Evolutionary conservation across 2,797 vertebrate species (phyloP), one percentile per base, ranked within the genome.

Genomic region (Galagoides demidoff): DNA sequence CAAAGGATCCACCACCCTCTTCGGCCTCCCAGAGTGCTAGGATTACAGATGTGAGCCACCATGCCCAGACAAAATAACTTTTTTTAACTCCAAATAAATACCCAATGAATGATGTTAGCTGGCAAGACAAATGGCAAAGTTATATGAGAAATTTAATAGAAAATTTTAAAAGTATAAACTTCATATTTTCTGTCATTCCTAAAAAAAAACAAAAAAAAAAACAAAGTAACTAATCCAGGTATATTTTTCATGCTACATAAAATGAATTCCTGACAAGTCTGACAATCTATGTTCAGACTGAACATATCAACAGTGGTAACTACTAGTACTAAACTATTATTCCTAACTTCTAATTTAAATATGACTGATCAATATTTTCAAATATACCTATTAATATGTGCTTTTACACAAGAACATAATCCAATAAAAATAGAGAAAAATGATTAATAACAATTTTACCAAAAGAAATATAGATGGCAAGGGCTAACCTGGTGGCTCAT

Each of bases 291-390:
- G 52, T 10, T 89, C 29, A 66, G 37, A 66, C 61, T 92, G 66
- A 95, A 55, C 70, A 77, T 23, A 70, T 71, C 74, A 77, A 77
- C 0, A 74, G 68, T 31, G 71, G 37, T 5, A 22, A 83, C 22
- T 83, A 66, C 63, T 68, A 39, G 25, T 34, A 64, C 9, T 20
- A 86, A 76, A 77, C 8, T 14, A 66, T 0, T 77, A 22, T 39
- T 94, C 34, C 83, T 68, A 68, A 85, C 57, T 89, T 91, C 59
- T 79, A 39, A 93, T 7, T 79, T 84, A 66, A 84, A 84, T 57
- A 95, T 79, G 68, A 89, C 7, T 89, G 39, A 92, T 73, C 68
- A 64, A n/a, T n/a, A 92, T 82, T 90, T 89, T 25, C 66, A 84
- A 45, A 89, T 52, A 77, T 13, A 52, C 10, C 55, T 86, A 66